Conservation (phyloP, 2,113 vertebrate species). For the Choloepus hoffmanni region DNA sequence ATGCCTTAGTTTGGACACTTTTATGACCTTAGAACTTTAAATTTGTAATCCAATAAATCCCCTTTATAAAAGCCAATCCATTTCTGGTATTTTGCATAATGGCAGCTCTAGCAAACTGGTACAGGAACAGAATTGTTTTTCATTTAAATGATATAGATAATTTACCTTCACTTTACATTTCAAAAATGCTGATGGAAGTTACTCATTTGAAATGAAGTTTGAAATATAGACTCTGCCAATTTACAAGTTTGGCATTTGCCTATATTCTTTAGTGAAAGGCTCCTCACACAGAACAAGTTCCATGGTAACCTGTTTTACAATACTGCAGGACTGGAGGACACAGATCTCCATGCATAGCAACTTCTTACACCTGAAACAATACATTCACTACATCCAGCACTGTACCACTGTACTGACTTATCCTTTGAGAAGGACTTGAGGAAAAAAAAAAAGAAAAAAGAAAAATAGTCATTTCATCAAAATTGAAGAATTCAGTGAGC, state of each 20-base stretch:
- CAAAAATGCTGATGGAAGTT: background rate
- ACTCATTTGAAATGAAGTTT: background rate
- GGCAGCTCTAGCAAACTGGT: no score
- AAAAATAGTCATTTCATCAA: background rate
- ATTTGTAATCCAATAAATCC: no score
- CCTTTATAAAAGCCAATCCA: no score
- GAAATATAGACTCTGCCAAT: background rate
- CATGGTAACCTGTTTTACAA: background rate
- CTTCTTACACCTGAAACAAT: background rate
- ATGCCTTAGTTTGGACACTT: no score
- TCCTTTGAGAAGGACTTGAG: background rate
- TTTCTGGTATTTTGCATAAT: no score
- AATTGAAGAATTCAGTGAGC: background rate
- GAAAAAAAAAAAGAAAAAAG: background rate
- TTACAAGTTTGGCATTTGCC: background rate
- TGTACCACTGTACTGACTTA: background rate
- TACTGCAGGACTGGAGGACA: no score
- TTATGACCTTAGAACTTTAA: no score
- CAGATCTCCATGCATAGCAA: background rate
- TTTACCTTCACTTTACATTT: background rate
- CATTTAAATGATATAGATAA: background rate
- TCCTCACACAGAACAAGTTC: background rate
- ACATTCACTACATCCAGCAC: background rate
- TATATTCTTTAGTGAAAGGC: background rate
- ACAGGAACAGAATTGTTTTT: background rate